Conservation (phyloP, 2,888 invertebrate species). For the Drosophila falleni region DNA sequence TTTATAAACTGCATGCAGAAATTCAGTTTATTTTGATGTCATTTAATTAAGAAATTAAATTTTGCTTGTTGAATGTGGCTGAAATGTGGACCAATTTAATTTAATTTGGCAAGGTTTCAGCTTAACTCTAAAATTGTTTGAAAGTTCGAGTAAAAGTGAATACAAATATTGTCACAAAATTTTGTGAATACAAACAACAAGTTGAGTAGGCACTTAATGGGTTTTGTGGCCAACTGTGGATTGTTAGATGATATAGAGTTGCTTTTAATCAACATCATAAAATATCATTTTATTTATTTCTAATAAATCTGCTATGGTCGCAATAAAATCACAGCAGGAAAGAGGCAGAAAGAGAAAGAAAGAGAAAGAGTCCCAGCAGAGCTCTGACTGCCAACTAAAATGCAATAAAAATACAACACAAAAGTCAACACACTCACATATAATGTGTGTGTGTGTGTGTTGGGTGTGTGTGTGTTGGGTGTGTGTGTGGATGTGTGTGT, state of each 20-base stretch:
- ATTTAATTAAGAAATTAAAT: no score
- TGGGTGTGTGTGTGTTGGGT: neutral
- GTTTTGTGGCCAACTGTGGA: neutral
- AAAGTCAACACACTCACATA: slow-evolving; percentile 60
- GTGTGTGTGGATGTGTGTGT: slow-evolving; percentile 3
- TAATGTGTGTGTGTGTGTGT: slow-evolving; percentile 18
- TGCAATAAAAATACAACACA: slow-evolving; percentile 69
- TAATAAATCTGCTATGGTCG: slow-evolving; percentile 70
- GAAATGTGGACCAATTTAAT: slow-evolving; percentile 5
- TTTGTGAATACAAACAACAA: slow-evolving; percentile 29
- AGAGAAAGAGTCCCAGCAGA: slow-evolving; percentile 3
- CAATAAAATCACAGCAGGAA: slow-evolving; percentile 64
- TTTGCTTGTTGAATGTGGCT: neutral
- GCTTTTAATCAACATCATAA: slow-evolving; percentile 67
- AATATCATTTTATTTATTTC: slow-evolving; percentile 72
- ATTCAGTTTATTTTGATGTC: neutral
- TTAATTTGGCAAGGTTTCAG: slow-evolving; percentile 9
- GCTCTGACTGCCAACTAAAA: slow-evolving; percentile 62
- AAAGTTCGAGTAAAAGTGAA: slow-evolving; percentile 18
- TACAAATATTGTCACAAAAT: slow-evolving; percentile 58
- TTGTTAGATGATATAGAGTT: slow-evolving; percentile 5
- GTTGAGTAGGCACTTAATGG: slow-evolving; percentile 7
- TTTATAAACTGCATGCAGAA: no score
- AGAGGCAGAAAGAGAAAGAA: neutral
- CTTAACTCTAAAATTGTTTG: neutral